A percentile compares a stretch with the other conserved stretches of the same genome.
Evolutionary conservation across 2,113 vertebrate genomes (phyloP).

Genomic region (Coturnix japonica): DNA sequence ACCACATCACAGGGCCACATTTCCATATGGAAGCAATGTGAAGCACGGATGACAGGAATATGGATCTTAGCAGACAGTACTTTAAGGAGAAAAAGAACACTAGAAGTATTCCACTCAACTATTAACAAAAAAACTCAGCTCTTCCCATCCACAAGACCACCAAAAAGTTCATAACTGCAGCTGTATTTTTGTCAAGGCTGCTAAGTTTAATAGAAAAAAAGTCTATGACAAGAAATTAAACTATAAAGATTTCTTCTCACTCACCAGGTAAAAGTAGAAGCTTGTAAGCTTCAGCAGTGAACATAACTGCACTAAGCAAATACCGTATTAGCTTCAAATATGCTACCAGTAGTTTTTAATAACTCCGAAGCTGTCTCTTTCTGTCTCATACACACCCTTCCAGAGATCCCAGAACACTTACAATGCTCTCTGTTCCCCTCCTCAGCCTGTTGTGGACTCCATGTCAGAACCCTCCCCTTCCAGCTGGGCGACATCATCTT

Average conservation of each 20-base stretch:
- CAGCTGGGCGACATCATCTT: not conserved
- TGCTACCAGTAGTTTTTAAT: not conserved
- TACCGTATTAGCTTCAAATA: not conserved
- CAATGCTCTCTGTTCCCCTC: not conserved
- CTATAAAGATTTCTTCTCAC: not conserved
- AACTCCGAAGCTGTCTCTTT: not conserved
- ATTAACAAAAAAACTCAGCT: not conserved
- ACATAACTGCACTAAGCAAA: not conserved
- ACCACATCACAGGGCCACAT: not conserved
- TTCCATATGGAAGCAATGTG: not conserved
- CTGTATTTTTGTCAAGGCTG: too few species aligned
- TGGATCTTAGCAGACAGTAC: not conserved
- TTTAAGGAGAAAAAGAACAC: not conserved
- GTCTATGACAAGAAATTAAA: not conserved
- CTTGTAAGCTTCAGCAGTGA: not conserved
- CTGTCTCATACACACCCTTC: not conserved
- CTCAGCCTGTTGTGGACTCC: accelerated
- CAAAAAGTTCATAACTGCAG: not conserved
- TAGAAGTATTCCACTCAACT: not conserved
- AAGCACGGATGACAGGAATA: not conserved
- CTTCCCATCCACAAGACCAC: not conserved
- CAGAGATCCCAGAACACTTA: not conserved
- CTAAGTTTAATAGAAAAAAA: not conserved
- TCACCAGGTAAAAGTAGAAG: not conserved
- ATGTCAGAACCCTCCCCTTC: not conserved